Conservation (phyloP, 2,113 vertebrate genomes). For the Fregetta grallaria region DNA sequence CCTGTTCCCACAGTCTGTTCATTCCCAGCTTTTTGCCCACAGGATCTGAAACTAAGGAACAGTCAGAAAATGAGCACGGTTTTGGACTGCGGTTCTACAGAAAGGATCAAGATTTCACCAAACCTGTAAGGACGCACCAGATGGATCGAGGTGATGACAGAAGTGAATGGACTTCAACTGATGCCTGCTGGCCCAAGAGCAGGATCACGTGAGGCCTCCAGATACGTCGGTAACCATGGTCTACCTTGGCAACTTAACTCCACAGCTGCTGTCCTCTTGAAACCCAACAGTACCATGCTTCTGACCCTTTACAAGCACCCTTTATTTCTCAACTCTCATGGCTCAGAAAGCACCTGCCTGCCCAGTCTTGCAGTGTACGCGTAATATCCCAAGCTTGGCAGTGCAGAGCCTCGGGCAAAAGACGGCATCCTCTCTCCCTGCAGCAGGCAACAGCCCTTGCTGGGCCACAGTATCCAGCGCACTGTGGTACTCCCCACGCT, state of each 20-base stretch:
- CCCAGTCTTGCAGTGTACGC: background rate
- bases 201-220: background rate
- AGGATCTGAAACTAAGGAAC: background rate
- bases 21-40: background rate
- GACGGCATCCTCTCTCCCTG: too few relatives aligned
- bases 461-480: background rate
- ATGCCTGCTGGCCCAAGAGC: background rate
- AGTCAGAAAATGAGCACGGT: fast-evolving
- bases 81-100: background rate
- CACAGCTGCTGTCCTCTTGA: background rate
- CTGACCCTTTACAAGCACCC: background rate
- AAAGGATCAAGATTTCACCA: background rate
- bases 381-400: background rate
- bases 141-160: background rate
- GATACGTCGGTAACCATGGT: background rate
- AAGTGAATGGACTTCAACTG: background rate
- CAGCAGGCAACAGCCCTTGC: background rate
- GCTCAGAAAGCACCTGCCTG: background rate
- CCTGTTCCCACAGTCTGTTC: background rate
- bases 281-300: background rate
- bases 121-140: background rate
- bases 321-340: background rate
- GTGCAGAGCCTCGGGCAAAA: background rate
- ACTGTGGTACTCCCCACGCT: too few relatives aligned
- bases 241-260: background rate